A percentile compares a stretch with the other conserved stretches of the same genome.
phyloP scores from a whole-genome alignment of 2,113 vertebrate species.

The Esox niger region DNA sequence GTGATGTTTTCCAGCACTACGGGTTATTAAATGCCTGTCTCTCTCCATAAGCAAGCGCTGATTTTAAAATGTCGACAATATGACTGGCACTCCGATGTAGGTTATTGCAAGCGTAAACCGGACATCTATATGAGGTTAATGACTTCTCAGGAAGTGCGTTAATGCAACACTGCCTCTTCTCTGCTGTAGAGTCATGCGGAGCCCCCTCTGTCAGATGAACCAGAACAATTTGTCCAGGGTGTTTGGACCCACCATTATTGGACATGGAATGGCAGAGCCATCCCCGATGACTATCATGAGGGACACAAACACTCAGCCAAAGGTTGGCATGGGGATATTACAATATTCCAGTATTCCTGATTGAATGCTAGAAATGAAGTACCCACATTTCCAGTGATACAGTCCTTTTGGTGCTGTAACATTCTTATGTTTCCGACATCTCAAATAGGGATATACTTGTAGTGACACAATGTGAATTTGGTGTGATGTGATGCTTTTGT shows the following conservation, averaged over 20 bases:
- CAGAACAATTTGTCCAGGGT: constrained; percentile 77
- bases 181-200: constrained; percentile 67
- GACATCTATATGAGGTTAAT: too few species aligned
- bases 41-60: background rate
- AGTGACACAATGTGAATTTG: background rate
- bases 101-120: too few species aligned
- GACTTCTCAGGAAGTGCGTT: too few species aligned
- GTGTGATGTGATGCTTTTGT: background rate
- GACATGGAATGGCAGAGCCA: constrained; percentile 75
- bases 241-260: constrained; percentile 83
- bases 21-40: background rate
- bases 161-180: background rate
- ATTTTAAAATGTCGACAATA: background rate
- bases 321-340: constrained; percentile 59
- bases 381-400: too few species aligned
- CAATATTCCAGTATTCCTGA: background rate
- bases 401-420: too few species aligned
- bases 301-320: constrained; percentile 76
- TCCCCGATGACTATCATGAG: constrained; percentile 75
- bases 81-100: too few species aligned
- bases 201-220: constrained; percentile 81
- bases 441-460: background rate
- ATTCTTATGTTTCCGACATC: too few species aligned
- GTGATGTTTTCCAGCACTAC: too few species aligned
- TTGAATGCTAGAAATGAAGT: too few species aligned